phyloP scores from a whole-genome alignment of 2,797 vertebrate genomes.

The Falco naumanni region DNA sequence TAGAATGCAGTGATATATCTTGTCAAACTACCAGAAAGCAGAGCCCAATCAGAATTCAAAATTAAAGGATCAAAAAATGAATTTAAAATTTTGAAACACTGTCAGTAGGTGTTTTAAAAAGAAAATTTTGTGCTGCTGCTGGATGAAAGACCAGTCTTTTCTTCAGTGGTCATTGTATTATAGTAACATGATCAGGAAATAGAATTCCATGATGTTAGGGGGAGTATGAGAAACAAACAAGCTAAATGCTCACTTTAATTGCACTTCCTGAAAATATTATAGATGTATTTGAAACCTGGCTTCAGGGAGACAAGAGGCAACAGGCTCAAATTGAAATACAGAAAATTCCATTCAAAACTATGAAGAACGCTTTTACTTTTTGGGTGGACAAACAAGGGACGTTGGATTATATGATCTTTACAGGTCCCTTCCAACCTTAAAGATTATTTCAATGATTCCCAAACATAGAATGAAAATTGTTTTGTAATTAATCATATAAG shows the following conservation, averaged over 20 bases:
- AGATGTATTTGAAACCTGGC: not conserved
- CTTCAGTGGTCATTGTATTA: not conserved
- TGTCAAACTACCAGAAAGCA: not conserved
- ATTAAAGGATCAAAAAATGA: not conserved
- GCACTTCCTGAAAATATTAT: not conserved
- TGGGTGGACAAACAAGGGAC: not conserved
- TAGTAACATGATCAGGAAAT: not conserved
- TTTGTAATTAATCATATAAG: not conserved
- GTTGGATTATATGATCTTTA: not conserved
- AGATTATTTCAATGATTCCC: not conserved
- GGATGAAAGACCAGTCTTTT: not conserved
- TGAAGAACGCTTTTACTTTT: not conserved
- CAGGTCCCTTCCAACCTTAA: not conserved
- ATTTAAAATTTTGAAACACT: not conserved
- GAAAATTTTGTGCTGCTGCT: not conserved
- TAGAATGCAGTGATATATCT: not conserved
- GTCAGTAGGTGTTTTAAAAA: not conserved
- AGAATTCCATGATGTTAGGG: not conserved
- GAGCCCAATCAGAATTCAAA: conserved; percentile 7
- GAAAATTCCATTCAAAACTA: not conserved
- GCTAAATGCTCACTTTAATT: not conserved
- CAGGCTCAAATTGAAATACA: not conserved
- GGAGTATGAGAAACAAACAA: not conserved
- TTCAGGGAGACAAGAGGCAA: not conserved
- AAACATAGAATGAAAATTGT: not conserved